These are phyloP conservation scores for Campylomormyrus tamandua DNA, from an alignment of 2,113 vertebrate species.

Conservation along the genomic window DNA sequence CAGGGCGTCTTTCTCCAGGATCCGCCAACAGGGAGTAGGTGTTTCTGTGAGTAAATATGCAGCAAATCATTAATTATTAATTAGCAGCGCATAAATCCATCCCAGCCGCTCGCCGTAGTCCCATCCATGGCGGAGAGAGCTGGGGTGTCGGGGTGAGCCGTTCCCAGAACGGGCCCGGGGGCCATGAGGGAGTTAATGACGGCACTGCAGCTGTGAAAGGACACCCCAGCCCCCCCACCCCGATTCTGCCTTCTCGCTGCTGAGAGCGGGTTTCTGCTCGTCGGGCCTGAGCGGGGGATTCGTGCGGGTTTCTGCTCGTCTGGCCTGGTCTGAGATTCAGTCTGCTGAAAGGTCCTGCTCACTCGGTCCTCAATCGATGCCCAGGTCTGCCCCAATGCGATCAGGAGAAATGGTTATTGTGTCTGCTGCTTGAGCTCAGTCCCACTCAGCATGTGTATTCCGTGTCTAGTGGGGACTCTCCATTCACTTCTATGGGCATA, in stretches of 20 bases:
- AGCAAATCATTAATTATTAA: not conserved
- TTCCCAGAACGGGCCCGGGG: not conserved
- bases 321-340: not conserved
- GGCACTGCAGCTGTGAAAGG: not conserved
- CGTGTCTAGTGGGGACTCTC: no score
- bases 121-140: not conserved
- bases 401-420: not conserved
- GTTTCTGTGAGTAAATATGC: conserved; percentile 3
- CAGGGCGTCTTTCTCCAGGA: not conserved
- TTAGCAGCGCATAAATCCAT: not conserved
- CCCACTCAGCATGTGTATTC: not conserved
- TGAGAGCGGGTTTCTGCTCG: not conserved
- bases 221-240: not conserved
- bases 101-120: not conserved
- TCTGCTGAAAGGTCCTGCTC: not conserved
- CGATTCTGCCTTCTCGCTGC: not conserved
- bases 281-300: not conserved
- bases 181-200: not conserved
- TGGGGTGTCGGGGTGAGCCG: not conserved
- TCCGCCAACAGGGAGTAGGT: not conserved
- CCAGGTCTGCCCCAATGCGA: not conserved
- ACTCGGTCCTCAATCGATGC: not conserved
- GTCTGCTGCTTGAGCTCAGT: not conserved
- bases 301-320: not conserved
- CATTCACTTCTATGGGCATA: no score